Conservation (phyloP, 2,113 vertebrate species). For the Psittacula cyanocephala region DNA sequence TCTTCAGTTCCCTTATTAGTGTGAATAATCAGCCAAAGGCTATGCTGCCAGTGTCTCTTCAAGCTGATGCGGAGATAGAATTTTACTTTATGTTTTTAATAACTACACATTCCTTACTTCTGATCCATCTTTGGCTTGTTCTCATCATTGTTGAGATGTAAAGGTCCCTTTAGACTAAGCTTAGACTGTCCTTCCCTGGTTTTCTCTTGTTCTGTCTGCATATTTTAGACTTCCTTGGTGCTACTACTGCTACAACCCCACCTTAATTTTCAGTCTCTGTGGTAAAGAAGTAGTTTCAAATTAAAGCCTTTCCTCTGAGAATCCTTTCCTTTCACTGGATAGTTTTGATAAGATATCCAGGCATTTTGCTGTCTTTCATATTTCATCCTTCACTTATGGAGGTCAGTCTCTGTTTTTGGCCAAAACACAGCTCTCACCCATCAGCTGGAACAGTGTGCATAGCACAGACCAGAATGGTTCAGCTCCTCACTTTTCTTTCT, state of each 20-base stretch:
- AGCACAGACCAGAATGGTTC: background rate
- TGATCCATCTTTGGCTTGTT: background rate
- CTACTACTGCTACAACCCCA: background rate
- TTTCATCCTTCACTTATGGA: background rate
- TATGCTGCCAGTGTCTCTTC: background rate
- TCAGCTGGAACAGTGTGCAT: accelerated
- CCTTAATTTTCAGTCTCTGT: background rate
- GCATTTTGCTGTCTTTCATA: background rate
- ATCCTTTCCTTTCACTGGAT: background rate
- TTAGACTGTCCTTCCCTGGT: background rate
- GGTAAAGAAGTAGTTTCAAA: background rate
- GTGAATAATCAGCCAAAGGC: background rate
- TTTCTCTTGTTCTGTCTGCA: background rate
- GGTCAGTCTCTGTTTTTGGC: background rate
- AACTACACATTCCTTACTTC: background rate
- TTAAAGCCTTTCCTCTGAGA: background rate
- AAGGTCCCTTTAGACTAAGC: background rate
- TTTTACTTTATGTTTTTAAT: background rate
- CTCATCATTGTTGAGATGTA: background rate
- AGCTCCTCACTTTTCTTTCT: background rate
- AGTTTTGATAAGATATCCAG: background rate
- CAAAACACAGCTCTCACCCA: background rate
- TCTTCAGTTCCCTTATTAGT: background rate
- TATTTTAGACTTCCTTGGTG: background rate
- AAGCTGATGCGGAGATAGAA: background rate